phyloP scores from a whole-genome alignment of 2,888 invertebrate genomes.

The Amphipyra tragopoginis region DNA sequence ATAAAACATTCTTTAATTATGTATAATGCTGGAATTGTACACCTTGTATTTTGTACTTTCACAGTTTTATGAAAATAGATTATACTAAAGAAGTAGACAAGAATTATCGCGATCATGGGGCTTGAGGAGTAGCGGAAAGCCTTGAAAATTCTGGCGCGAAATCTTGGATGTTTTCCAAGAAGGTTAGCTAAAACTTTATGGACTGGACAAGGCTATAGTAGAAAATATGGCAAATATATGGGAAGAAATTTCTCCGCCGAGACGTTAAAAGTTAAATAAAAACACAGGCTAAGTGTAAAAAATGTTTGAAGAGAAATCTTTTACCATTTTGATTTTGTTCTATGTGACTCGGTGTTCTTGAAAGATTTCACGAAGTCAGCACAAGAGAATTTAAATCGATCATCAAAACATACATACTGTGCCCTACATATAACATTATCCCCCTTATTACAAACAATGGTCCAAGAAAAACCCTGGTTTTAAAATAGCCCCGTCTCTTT shows the following conservation, averaged over 20 bases:
- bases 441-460: too few relatives aligned
- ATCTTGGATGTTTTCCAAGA: slow-evolving; percentile 44
- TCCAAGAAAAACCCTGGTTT: too few relatives aligned
- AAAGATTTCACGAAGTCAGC: too few relatives aligned
- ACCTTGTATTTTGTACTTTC: not conserved
- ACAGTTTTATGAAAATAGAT: slow-evolving; percentile 4
- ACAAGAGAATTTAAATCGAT: too few relatives aligned
- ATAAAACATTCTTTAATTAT: too few relatives aligned
- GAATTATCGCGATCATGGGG: slow-evolving; percentile 20
- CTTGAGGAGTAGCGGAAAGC: slow-evolving; percentile 12
- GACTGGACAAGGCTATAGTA: slow-evolving; percentile 33
- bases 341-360: too few relatives aligned
- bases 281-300: not conserved
- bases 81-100: slow-evolving; percentile 14
- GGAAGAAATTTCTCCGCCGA: slow-evolving; percentile 13
- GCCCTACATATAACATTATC: too few relatives aligned
- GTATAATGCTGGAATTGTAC: too few relatives aligned
- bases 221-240: slow-evolving; percentile 31
- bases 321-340: too few relatives aligned
- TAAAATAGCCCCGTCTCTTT: too few relatives aligned
- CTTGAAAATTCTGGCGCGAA: slow-evolving; percentile 33
- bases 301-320: too few relatives aligned
- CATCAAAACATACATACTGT: too few relatives aligned
- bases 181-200: slow-evolving; percentile 38
- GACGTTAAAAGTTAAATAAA: slow-evolving; percentile 3